Evolutionary conservation across 2,888 invertebrate genomes (phyloP).

Genomic region (Dicyrtoma fusca): DNA sequence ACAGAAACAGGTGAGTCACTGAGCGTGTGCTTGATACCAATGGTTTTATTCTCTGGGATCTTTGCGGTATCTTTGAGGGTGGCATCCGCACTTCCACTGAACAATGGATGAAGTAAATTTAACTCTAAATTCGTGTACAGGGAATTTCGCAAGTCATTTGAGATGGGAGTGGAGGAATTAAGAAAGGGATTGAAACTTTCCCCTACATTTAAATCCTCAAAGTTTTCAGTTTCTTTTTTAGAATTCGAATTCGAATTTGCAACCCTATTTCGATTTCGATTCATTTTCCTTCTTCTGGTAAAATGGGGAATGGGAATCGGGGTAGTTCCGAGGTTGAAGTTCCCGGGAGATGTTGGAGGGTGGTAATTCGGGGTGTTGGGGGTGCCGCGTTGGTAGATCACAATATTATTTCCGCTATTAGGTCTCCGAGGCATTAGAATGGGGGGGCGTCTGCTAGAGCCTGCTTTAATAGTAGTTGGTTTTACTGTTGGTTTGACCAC

Average conservation of each 20-base stretch:
- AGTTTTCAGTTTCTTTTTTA: not conserved
- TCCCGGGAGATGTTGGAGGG: not conserved
- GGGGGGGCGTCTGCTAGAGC: not conserved
- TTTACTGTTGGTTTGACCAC: not conserved
- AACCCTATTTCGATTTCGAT: not conserved
- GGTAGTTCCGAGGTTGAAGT: too few relatives aligned
- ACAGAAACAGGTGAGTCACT: constrained; percentile 23
- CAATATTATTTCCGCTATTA: constrained; percentile 1
- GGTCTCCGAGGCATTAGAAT: not conserved
- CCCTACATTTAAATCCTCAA: constrained; percentile 23
- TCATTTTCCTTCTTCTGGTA: not conserved
- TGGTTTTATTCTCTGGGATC: constrained; percentile 32
- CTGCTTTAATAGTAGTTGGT: not conserved
- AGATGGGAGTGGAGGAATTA: constrained; percentile 30
- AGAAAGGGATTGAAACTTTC: constrained; percentile 38
- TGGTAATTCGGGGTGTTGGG: not conserved
- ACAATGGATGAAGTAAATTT: constrained; percentile 27
- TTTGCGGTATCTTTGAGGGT: constrained; percentile 16
- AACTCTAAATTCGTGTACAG: not conserved
- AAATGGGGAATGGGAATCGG: too few relatives aligned
- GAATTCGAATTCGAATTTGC: not conserved
- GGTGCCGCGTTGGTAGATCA: constrained; percentile 15
- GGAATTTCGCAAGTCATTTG: constrained; percentile 27
- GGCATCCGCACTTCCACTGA: constrained; percentile 18
- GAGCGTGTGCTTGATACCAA: constrained; percentile 30